Evolutionary conservation across 2,888 invertebrate genomes (phyloP).

Genomic region (Lamellibrachia columna): DNA sequence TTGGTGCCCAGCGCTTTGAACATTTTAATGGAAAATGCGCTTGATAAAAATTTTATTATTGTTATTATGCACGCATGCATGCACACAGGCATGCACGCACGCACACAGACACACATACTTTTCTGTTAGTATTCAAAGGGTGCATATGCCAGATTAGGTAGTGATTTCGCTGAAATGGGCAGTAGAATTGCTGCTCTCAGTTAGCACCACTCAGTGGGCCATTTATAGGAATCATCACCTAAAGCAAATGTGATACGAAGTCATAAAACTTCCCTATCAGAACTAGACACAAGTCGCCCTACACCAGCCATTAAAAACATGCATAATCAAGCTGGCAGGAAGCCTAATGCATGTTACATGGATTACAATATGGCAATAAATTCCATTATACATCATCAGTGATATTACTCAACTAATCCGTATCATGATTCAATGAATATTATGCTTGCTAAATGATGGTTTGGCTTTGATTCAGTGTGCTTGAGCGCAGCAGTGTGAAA

Average conservation of each 20-base stretch:
- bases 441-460: constrained; percentile 16
- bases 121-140: constrained; percentile 7
- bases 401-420: constrained; percentile 16
- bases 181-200: background rate
- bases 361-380: constrained; percentile 9
- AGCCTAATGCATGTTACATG: background rate
- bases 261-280: background rate
- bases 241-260: background rate
- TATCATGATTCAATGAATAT: constrained; percentile 16
- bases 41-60: no score
- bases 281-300: background rate
- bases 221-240: background rate
- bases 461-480: constrained; percentile 9
- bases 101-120: background rate
- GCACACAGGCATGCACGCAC: background rate
- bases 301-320: background rate
- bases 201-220: background rate
- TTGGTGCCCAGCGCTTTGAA: no score
- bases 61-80: no score
- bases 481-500: background rate
- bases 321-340: constrained; percentile 7
- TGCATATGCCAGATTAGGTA: background rate
- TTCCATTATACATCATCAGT: background rate
- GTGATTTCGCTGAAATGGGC: background rate
- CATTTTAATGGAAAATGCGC: no score